Percentiles rank a stretch among this genome's conserved stretches.
Evolutionary conservation across 2,888 invertebrate genomes (phyloP).

Genomic region (Mimas tiliae): DNA sequence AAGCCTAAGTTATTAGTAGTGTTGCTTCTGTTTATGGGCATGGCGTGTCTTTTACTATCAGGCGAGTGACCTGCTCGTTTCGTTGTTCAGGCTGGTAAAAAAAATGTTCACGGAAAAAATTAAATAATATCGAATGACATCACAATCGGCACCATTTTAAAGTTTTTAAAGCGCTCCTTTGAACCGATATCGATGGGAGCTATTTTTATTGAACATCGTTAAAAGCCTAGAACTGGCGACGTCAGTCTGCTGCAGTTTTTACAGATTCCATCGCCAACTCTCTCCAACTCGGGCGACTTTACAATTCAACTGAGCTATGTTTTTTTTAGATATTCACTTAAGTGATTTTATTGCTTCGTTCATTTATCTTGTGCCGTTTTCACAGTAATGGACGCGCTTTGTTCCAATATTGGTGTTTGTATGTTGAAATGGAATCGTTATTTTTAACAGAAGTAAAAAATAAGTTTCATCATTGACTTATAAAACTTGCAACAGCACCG

Average conservation of each 20-base stretch:
- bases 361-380: conserved; percentile 2
- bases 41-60: no score
- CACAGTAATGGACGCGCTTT: conserved; percentile 1
- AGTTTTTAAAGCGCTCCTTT: conserved; percentile 28
- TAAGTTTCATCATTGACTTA: no score
- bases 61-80: no score
- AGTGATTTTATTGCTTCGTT: conserved; percentile 21
- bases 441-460: background rate
- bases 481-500: no score
- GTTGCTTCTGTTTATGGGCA: no score
- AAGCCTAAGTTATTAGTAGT: no score
- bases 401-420: background rate
- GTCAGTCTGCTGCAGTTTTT: conserved; percentile 19
- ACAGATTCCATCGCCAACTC: conserved; percentile 25
- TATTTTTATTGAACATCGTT: conserved; percentile 41
- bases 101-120: background rate
- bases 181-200: conserved; percentile 16
- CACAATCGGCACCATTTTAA: conserved; percentile 28
- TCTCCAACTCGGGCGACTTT: conserved; percentile 32
- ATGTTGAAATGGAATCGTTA: background rate
- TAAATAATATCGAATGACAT: conserved; percentile 6
- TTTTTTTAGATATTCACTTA: conserved; percentile 34
- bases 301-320: conserved; percentile 34
- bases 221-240: conserved; percentile 36
- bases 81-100: no score